A percentile compares a stretch with the other conserved stretches of the same genome.
Conservation (phyloP, 2,797 vertebrate genomes). For the Smutsia gigantea region DNA sequence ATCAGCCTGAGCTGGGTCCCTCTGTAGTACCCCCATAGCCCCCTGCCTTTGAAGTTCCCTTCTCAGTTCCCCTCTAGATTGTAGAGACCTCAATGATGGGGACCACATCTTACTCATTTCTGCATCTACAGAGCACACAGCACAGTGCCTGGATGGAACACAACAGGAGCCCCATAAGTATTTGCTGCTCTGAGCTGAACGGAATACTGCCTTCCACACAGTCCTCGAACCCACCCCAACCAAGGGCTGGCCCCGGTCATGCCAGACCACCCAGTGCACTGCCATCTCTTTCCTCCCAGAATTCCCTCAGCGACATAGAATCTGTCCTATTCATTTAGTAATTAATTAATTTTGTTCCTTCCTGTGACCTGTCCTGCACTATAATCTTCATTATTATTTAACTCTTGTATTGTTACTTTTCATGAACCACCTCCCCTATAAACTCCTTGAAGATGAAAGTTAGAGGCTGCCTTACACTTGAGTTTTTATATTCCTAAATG, state of each 20-base stretch:
- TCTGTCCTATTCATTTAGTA: conserved; percentile 42
- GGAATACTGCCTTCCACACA: background rate
- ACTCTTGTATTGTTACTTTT: conserved; percentile 46
- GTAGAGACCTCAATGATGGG: background rate
- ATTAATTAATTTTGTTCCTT: conserved; percentile 53
- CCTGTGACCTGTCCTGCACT: background rate
- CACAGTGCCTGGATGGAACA: background rate
- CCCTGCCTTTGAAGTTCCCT: background rate
- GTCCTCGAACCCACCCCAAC: too few relatives aligned
- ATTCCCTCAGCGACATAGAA: conserved; percentile 6
- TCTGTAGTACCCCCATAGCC: background rate
- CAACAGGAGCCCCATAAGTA: background rate
- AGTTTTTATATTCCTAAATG: conserved; percentile 34
- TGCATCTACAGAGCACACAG: background rate
- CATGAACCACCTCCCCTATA: background rate
- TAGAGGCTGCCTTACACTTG: background rate
- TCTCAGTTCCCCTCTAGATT: background rate
- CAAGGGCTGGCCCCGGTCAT: background rate
- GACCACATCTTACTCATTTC: background rate
- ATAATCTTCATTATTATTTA: conserved; percentile 58
- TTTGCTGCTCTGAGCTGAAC: background rate
- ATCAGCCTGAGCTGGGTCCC: background rate
- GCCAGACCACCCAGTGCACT: background rate
- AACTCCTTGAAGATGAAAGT: background rate
- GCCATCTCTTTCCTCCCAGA: conserved; percentile 4